These are phyloP conservation scores for Periophthalmodon schlosseri DNA, from an alignment of 2,113 vertebrate species.

Conservation along the genomic window DNA sequence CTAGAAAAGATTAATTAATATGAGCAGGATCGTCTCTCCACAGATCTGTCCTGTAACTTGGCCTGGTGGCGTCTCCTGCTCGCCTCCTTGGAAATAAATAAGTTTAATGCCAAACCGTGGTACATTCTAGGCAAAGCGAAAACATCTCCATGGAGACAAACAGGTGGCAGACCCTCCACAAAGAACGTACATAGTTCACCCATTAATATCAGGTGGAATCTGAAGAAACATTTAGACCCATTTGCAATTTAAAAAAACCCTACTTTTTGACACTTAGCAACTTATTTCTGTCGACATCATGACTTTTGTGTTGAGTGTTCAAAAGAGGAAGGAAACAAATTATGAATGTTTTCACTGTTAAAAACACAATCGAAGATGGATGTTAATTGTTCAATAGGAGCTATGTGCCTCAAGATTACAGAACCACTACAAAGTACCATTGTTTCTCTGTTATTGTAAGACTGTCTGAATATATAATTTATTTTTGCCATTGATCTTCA, in stretches of 20 bases:
- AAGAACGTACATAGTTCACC: too few relatives aligned
- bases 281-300: neutral
- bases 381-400: slow-evolving; percentile 68
- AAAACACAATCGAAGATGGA: slow-evolving; percentile 63
- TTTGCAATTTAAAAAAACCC: neutral
- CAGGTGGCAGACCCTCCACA: neutral
- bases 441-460: slow-evolving; percentile 60
- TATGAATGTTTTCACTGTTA: slow-evolving; percentile 39
- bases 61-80: too few relatives aligned
- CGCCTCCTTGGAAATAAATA: too few relatives aligned
- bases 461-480: slow-evolving; percentile 48
- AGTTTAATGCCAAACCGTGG: too few relatives aligned
- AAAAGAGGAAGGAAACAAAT: slow-evolving; percentile 45
- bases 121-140: neutral
- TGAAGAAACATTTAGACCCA: too few relatives aligned
- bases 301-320: slow-evolving; percentile 18
- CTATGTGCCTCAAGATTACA: slow-evolving; percentile 56
- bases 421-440: slow-evolving; percentile 47
- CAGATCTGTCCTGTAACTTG: neutral
- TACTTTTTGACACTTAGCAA: neutral
- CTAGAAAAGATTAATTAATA: neutral
- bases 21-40: neutral
- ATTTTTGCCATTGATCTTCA: slow-evolving; percentile 33
- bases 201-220: too few relatives aligned
- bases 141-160: neutral